Percentiles rank a stretch among this genome's conserved stretches.
Conservation (phyloP, 2,888 invertebrate species). For the Cancer borealis region DNA sequence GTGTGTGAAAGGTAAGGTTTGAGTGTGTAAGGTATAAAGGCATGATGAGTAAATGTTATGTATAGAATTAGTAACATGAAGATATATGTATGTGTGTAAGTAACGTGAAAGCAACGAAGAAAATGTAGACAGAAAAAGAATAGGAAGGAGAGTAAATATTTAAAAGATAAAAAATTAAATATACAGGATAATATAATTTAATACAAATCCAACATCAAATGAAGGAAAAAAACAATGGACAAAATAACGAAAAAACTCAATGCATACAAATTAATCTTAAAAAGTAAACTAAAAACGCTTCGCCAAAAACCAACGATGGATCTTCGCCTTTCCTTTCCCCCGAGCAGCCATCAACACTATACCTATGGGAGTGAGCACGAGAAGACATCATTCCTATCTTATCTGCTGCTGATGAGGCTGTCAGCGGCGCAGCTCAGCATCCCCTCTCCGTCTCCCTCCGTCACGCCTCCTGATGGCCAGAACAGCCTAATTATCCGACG, state of each 20-base stretch:
- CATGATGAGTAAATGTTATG: not conserved
- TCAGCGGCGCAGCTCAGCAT: not conserved
- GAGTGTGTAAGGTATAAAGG: not conserved
- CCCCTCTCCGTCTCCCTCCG: slow-evolving; percentile 29
- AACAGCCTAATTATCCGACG: slow-evolving; percentile 9
- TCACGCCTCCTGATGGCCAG: slow-evolving; percentile 18
- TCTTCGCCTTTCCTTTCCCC: not conserved
- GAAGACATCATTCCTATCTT: slow-evolving; percentile 7
- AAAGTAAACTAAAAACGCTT: not conserved
- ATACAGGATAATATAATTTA: not conserved
- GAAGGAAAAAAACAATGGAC: not conserved
- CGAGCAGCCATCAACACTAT: not conserved
- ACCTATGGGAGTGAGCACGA: not conserved
- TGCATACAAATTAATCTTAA: not conserved
- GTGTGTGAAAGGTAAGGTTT: not conserved
- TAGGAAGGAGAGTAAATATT: not conserved
- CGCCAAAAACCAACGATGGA: not conserved
- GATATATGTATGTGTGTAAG: too few relatives aligned
- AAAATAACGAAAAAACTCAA: not conserved
- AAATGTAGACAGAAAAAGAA: not conserved
- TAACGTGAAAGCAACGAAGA: not conserved
- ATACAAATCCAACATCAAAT: not conserved
- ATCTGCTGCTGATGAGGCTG: slow-evolving; percentile 21
- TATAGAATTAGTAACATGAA: not conserved
- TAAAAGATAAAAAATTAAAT: not conserved